Base-by-base conservation (phyloP, 2,797 vertebrate genomes). In the Premnoplex brunnescens region DNA sequence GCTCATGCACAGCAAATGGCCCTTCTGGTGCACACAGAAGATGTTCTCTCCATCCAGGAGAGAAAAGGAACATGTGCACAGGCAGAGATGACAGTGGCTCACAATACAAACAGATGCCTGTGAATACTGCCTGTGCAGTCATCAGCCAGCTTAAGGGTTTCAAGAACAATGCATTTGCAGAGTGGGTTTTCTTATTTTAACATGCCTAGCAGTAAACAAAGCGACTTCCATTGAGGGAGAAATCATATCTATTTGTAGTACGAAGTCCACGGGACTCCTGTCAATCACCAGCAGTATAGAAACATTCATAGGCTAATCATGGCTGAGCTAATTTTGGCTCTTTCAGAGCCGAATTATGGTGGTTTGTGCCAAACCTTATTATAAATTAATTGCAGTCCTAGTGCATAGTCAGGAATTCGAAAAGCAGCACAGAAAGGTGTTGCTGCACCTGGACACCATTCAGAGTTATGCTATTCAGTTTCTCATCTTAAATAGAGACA, bases 221-320 rank as follows among this genome's bases (percentile, higher is more conserved):
- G 88, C 9, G 15, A 89, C 83, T 43, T 93, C 23, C 81, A 91
- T 94, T 94, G 91, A 91, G 15, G 20, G 71, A 51, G 67, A 69
- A 77, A 72, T 83, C 54, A 17, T 69, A 83, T 91, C n/a, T 85
- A 93, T 95, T 94, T 76, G 91, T 36, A 82, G 74, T 37, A 85
- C 1, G 4, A 91, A 71, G 84, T 95, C 94, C 63, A 34, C 8
- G 4, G 84, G 92, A 91, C 71, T 95, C 21, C 83, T 88, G 85
- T 97, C 96, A 96, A 87, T 95, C 85, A 89, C 63, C 22, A 82
- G 49, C 71, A 89, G 80, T 48, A 87, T 3, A 93, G 91, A 79
- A 96, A 96, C 82, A 96, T 96, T 95, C 95, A 96, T 95, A 96
- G 93, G 91, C 91, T 96, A 96, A 96, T 96, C 80, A 68, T 90